These are phyloP conservation scores for Imbricaverruca yamaguchii DNA, from an alignment of 2,888 invertebrate genomes.

Conservation along the genomic window DNA sequence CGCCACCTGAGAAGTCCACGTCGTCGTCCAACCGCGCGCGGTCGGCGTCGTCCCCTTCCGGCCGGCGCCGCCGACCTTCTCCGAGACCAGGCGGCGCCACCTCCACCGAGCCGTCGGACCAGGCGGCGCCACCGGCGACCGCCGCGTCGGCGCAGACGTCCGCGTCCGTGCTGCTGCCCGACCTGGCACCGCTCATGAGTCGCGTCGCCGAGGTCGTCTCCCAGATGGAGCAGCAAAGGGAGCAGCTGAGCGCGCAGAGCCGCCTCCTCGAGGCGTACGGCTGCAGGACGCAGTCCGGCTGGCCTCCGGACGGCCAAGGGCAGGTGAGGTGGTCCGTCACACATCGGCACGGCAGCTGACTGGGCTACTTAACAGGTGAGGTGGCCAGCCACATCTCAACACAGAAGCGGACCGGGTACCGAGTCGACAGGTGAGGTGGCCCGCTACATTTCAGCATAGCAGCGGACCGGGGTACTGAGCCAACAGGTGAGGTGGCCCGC, in stretches of 20 bases:
- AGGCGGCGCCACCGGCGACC: background rate
- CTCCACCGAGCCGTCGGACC: background rate
- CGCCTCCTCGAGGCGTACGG: conserved; percentile 1
- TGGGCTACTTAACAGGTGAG: too few relatives aligned
- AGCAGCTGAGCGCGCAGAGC: background rate
- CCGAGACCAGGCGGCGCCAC: background rate
- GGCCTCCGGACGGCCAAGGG: too few relatives aligned
- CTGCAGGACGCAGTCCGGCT: too few relatives aligned
- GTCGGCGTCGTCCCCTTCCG: background rate
- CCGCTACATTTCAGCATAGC: too few relatives aligned
- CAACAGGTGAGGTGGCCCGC: too few relatives aligned
- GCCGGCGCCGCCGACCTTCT: background rate
- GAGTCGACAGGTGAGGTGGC: too few relatives aligned
- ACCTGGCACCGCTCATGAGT: background rate
- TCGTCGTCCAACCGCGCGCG: background rate
- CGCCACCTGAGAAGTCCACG: background rate
- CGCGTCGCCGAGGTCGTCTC: background rate
- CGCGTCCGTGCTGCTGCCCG: background rate
- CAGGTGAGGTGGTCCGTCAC: too few relatives aligned
- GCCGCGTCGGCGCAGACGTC: background rate
- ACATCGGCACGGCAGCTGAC: too few relatives aligned
- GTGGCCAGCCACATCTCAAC: too few relatives aligned
- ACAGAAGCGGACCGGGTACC: too few relatives aligned
- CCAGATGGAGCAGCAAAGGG: background rate
- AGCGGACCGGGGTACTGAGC: too few relatives aligned